Evolutionary conservation across 1,140 invertebrate species (phyloP).

Genomic region (honey bee (Apis mellifera)): DNA sequence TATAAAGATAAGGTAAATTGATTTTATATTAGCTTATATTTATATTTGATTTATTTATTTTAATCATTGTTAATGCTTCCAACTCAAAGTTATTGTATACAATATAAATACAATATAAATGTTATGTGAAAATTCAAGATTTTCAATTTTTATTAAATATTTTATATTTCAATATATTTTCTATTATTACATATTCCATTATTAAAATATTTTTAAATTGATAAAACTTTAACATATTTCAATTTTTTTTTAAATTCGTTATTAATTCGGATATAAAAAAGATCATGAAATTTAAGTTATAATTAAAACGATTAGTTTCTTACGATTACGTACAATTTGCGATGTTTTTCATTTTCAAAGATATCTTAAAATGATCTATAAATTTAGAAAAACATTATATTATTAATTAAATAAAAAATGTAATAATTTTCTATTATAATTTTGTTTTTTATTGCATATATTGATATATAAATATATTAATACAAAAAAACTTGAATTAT

Average conservation of each 20-base stretch:
- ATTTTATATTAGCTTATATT: not conserved
- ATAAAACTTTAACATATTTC: not conserved
- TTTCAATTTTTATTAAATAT: no score
- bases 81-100: not conserved
- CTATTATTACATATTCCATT: not conserved
- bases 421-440: no score
- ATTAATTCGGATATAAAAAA: no score
- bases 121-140: not conserved
- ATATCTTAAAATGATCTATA: no score
- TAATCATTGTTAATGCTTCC: not conserved
- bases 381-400: not conserved
- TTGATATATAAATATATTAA: constrained; percentile 4
- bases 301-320: not conserved
- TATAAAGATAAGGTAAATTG: not conserved
- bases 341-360: not conserved
- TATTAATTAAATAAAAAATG: not conserved
- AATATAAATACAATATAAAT: not conserved
- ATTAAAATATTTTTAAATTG: not conserved
- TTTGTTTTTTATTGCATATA: not conserved
- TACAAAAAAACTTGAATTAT: not conserved
- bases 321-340: not conserved
- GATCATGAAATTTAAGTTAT: not conserved
- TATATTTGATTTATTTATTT: not conserved
- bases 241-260: not conserved
- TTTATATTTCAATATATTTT: not conserved